Evolutionary conservation across 1,140 invertebrate species (phyloP).

Genomic region (Venturia canescens): DNA sequence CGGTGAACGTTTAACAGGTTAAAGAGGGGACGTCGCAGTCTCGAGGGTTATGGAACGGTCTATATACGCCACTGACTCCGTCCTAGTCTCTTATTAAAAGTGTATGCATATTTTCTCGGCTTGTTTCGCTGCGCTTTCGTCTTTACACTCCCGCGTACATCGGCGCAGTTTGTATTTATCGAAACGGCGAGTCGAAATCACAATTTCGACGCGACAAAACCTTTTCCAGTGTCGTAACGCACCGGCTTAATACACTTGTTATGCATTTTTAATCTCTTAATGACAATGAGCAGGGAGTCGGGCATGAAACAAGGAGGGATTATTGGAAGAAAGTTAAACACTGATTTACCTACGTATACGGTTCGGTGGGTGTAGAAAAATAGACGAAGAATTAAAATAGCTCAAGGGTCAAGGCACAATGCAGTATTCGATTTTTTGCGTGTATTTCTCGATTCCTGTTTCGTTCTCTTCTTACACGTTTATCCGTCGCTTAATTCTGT

Average conservation of each 20-base stretch:
- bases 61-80: neutral
- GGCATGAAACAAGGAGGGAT: too few relatives aligned
- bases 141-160: too few relatives aligned
- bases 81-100: neutral
- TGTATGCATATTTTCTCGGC: neutral
- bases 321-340: too few relatives aligned
- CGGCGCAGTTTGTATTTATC: neutral
- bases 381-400: neutral
- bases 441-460: neutral
- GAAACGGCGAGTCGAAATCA: too few relatives aligned
- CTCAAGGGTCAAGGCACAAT: neutral
- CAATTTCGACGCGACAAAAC: too few relatives aligned
- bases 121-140: neutral
- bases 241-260: too few relatives aligned
- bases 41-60: constrained; percentile 15
- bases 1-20: constrained; percentile 4
- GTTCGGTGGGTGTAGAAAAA: neutral
- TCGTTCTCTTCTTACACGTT: neutral
- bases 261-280: too few relatives aligned
- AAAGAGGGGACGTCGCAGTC: neutral
- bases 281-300: too few relatives aligned
- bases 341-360: too few relatives aligned
- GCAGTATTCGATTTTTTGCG: neutral
- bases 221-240: too few relatives aligned
- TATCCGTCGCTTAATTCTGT: neutral